Percentiles rank a stretch among this genome's conserved stretches.
Evolutionary conservation across 1,140 invertebrate species (phyloP).

Genomic region (Elymnias hypermnestra): DNA sequence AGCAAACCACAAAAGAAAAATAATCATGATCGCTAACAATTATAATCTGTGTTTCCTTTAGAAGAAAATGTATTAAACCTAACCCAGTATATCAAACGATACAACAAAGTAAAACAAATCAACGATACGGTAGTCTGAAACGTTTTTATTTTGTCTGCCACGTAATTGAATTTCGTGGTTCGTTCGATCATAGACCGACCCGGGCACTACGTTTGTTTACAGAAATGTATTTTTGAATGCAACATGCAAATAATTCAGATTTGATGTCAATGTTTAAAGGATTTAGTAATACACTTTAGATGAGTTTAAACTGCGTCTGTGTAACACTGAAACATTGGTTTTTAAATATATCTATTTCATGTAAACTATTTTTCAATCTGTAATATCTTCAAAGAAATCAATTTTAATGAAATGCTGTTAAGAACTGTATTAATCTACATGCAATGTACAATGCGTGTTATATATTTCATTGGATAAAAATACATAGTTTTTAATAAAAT

Average conservation of each 20-base stretch:
- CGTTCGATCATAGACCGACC: conserved; percentile 38
- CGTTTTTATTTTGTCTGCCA: conserved; percentile 68
- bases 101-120: conserved; percentile 42
- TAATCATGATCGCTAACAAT: too few species aligned
- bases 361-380: too few species aligned
- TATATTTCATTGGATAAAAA: too few species aligned
- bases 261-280: conserved; percentile 1
- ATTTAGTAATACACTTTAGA: not conserved
- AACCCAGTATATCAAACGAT: conserved; percentile 14
- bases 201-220: conserved; percentile 26
- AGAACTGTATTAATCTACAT: too few species aligned
- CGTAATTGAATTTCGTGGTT: conserved; percentile 70
- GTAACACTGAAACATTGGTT: too few species aligned
- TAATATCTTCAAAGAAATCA: too few species aligned
- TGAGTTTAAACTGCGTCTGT: not conserved
- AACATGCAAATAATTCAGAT: conserved; percentile 19
- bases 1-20: too few species aligned
- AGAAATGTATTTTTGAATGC: conserved; percentile 20
- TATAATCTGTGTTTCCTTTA: too few species aligned
- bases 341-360: too few species aligned
- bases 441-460: too few species aligned
- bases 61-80: conserved; percentile 2
- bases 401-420: too few species aligned
- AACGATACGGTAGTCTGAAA: conserved; percentile 46
- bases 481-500: too few species aligned